Percentiles rank a stretch among this genome's conserved stretches.
These are phyloP conservation scores for Chelmon rostratus DNA, from an alignment of 2,797 vertebrate species.

Conservation along the genomic window DNA sequence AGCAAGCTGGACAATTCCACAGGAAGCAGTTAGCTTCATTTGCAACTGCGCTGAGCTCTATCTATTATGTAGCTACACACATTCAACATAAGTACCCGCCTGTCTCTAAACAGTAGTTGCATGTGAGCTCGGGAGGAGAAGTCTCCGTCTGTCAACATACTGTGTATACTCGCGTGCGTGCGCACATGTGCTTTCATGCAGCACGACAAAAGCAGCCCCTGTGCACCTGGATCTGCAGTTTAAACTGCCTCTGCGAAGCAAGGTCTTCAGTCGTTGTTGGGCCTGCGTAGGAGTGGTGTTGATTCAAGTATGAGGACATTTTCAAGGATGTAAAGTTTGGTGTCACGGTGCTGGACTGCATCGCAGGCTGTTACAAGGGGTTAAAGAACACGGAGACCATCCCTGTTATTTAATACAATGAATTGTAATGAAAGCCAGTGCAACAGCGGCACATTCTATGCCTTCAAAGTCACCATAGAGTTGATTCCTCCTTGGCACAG, in stretches of 20 bases:
- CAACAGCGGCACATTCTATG: background rate
- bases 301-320: slow-evolving; percentile 15
- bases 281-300: background rate
- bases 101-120: slow-evolving; percentile 15
- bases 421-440: slow-evolving; percentile 25
- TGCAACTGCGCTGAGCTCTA: slow-evolving; percentile 41
- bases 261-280: background rate
- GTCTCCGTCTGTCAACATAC: slow-evolving; percentile 11
- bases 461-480: background rate
- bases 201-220: slow-evolving; percentile 12
- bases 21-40: slow-evolving; percentile 44
- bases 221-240: slow-evolving; percentile 11
- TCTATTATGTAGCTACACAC: slow-evolving; percentile 43
- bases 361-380: background rate
- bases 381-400: slow-evolving; percentile 6
- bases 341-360: slow-evolving; percentile 13
- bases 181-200: background rate
- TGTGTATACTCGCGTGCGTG: background rate
- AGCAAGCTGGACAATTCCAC: slow-evolving; percentile 22
- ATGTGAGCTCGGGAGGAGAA: slow-evolving; percentile 7
- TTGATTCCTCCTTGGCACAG: slow-evolving; percentile 7
- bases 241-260: slow-evolving; percentile 1
- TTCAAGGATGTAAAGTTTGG: slow-evolving; percentile 3
- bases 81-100: slow-evolving; percentile 8
- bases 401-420: too few species aligned